Conservation (phyloP, 2,113 vertebrate species). For the Chaenogobius annularis region DNA sequence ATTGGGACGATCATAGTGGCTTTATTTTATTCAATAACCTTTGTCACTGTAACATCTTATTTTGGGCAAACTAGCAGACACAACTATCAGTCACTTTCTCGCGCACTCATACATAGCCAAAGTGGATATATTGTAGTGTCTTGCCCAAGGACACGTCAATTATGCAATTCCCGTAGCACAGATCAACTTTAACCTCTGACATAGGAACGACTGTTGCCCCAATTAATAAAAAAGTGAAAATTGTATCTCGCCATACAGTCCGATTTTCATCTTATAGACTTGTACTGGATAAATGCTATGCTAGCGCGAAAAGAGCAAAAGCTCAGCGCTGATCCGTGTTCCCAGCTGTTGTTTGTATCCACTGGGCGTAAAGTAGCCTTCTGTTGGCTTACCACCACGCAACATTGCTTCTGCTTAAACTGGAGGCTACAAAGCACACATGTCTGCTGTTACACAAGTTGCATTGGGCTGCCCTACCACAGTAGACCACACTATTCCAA, state of each 20-base stretch:
- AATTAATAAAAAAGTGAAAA: no score
- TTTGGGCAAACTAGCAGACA: no score
- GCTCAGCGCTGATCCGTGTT: neutral
- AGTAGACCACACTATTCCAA: neutral
- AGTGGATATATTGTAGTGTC: no score
- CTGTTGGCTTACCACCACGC: neutral
- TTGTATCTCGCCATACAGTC: neutral
- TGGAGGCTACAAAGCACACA: neutral
- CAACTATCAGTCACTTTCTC: no score
- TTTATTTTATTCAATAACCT: no score
- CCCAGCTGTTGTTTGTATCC: constrained; percentile 8
- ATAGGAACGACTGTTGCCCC: no score
- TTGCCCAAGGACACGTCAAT: no score
- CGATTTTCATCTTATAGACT: neutral
- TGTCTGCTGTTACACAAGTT: neutral
- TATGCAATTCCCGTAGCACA: no score
- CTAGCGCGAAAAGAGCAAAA: neutral
- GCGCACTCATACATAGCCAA: no score
- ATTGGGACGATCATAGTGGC: no score
- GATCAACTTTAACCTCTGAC: no score
- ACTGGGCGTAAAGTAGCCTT: constrained; percentile 1
- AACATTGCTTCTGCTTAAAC: neutral
- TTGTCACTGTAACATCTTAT: no score
- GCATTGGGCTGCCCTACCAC: neutral
- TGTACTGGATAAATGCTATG: neutral